Base-by-base conservation (phyloP, 2,797 vertebrate species). In the Toxotes lorentzi region DNA sequence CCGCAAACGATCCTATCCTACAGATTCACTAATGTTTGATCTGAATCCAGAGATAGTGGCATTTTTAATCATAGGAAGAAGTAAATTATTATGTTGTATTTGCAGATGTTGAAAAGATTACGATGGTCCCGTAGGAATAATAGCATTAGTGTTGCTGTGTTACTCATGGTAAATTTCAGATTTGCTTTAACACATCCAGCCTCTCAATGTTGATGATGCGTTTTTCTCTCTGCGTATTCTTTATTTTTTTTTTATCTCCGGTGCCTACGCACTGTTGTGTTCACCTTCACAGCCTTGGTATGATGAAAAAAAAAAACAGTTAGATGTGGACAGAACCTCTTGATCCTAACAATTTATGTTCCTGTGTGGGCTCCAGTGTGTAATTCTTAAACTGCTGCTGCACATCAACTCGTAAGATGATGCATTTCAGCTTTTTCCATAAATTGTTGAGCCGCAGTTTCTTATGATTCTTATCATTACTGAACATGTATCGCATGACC, bases 271-370 rank as follows among this genome's bases (percentile, higher is more conserved):
- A 19, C 51, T 43, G 11, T 32, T 65, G 10, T 35, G 5, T 57
- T 82, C 68, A 75, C 40, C 61, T 73, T 59, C 56, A n/a, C 72
- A 75, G 40, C 73, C 53, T 57, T 76, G 62, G 19, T 13, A 21
- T 2, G 35, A 1, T 73, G 32, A 73, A 72, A 76, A 62, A 69
- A 53, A 32, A 30, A 30, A 30, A 30, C 19, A 14, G 21, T 30
- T 8, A 4, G 41, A 83, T 35, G 47, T 54, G 57, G 32, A 68
- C 59, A 47, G 17, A 73, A 53, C 35, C 10, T 78, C 9, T 43
- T 47, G 19, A 60, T 11, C 59, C 30, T 12, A 2, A 56, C 62
- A 40, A 13, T 67, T 27, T 34, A 21, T 27, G 40, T 60, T 62
- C 16, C 27, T 73, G 76, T 64, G 60, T 80, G 34, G 56, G 56